phyloP scores from a whole-genome alignment of 2,113 vertebrate genomes.

The Bufo bufo region DNA sequence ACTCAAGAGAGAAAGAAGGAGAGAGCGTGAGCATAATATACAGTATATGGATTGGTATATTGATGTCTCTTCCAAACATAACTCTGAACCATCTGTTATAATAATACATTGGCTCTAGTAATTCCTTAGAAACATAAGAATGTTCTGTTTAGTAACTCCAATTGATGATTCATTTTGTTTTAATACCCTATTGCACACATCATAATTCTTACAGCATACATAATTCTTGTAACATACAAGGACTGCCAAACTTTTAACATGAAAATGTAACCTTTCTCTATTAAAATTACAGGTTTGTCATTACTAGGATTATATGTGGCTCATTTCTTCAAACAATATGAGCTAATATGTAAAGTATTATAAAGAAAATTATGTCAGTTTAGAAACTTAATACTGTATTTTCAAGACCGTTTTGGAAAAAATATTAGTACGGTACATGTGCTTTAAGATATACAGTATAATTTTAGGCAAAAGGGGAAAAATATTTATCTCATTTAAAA shows the following conservation, averaged over 20 bases:
- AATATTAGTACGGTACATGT: too few species aligned
- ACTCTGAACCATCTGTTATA: conserved; percentile 65
- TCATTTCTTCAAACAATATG: background rate
- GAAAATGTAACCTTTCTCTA: background rate
- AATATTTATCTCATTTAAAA: too few species aligned
- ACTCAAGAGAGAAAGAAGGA: background rate
- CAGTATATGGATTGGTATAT: conserved; percentile 35
- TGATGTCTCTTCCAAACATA: conserved; percentile 60
- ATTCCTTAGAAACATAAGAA: conserved; percentile 62
- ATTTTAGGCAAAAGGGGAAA: too few species aligned
- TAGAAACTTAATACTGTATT: background rate
- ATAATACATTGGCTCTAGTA: conserved; percentile 62
- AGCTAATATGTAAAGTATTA: conserved; percentile 20
- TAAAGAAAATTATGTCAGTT: background rate
- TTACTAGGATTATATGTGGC: background rate
- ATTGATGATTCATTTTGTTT: conserved; percentile 59
- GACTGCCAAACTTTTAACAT: conserved; percentile 26
- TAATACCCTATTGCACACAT: conserved; percentile 64
- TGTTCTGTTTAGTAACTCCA: conserved; percentile 59
- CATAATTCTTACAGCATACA: conserved; percentile 7
- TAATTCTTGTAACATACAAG: conserved; percentile 66
- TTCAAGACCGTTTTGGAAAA: too few species aligned
- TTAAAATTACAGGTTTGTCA: conserved; percentile 21
- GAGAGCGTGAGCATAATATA: background rate
- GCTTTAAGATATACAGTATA: too few species aligned